A percentile compares a stretch with the other conserved stretches of the same genome.
Conservation (phyloP, 2,113 vertebrate genomes). For the Apteryx owenii region DNA sequence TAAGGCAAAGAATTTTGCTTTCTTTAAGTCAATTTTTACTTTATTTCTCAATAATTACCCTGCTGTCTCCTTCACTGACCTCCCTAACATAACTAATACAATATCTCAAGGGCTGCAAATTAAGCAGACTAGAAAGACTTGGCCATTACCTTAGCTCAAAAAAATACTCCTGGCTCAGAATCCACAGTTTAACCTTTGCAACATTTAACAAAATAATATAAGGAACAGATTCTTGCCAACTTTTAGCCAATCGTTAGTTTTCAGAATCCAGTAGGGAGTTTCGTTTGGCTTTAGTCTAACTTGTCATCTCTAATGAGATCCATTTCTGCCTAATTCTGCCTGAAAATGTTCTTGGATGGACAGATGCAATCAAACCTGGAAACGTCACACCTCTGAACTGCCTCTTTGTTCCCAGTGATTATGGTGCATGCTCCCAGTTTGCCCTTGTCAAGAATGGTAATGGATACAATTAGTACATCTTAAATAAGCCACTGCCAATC, state of each 20-base stretch:
- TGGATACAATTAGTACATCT: constrained; percentile 30
- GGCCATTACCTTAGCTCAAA: background rate
- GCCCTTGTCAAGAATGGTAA: constrained; percentile 28
- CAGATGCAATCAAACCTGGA: constrained; percentile 38
- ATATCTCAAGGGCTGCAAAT: background rate
- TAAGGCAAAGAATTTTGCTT: background rate
- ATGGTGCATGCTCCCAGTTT: background rate
- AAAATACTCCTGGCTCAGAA: constrained; percentile 5
- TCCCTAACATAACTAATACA: background rate
- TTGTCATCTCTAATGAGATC: constrained; percentile 14
- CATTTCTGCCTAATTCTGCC: constrained; percentile 30
- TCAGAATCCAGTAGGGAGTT: background rate
- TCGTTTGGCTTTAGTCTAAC: constrained; percentile 1
- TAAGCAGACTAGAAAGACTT: background rate
- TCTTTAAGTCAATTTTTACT: background rate
- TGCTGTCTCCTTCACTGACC: background rate
- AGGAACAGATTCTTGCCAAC: constrained; percentile 9
- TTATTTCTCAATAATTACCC: background rate
- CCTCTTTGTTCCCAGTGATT: background rate
- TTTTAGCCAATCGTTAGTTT: constrained; percentile 14
- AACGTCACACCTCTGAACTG: background rate
- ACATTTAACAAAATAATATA: constrained; percentile 3
- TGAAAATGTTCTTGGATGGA: constrained; percentile 17
- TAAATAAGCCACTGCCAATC: background rate
- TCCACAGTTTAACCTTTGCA: background rate